Evolutionary conservation across 2,113 vertebrate species (phyloP), one percentile per base, ranked within the genome.

Genomic region (Eulemur rufifrons): DNA sequence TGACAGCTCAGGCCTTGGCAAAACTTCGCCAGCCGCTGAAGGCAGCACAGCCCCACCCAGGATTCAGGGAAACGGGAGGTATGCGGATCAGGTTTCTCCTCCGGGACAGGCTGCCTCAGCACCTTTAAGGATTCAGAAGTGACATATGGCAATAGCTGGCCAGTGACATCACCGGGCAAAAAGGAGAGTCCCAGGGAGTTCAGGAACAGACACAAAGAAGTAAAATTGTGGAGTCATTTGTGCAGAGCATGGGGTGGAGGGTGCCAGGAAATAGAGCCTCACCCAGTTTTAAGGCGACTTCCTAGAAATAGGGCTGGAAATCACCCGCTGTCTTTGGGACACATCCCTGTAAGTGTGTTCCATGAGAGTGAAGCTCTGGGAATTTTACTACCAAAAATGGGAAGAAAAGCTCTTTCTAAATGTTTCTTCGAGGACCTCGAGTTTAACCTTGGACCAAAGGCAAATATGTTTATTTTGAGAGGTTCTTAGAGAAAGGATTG

Each of bases 361-460:
- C n/a, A 39, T 81, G 86, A 76, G 59, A 94, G 96, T 66, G 78
- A 71, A 92, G 68, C 74, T 61, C 76, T 94, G 66, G 86, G 93
- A 93, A 91, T 86, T 92, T 88, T 85, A 77, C 91, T 96, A 86
- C 97, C 97, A 97, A 98, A 97, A 94, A 96, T 97, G 94, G 97
- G 77, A 77, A 95, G 95, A 83, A 96, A 96, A 81, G 27, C 71
- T 95, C 74, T 76, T 92, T 95, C 56, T 87, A 63, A 94, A 91
- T 94, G 87, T 82, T 94, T 97, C 93, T 92, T 87, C 61, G 54
- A 91, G 63, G 61, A 93, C 88, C 76, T 54, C 86, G 91, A 91
- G 91, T 95, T 96, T 97, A 97, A 94, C 97, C 91, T 96, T 97
- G 95, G 86, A 94, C 61, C 50, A 47, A 94, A 95, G 68, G 92